These are phyloP conservation scores for Liparis tanakae DNA, from an alignment of 2,797 vertebrate species.

Conservation along the genomic window DNA sequence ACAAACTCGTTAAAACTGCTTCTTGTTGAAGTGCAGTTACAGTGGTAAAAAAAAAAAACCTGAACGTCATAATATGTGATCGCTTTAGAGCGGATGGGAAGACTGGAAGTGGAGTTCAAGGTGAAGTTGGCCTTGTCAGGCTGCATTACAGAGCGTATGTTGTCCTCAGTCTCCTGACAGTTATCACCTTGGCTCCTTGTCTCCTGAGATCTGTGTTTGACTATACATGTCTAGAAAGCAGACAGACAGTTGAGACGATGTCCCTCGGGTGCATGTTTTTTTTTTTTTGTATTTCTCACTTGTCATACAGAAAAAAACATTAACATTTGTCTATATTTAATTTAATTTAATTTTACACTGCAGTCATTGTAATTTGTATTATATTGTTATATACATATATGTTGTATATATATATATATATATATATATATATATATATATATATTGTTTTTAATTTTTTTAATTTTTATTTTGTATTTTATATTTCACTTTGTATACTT, in stretches of 20 bases:
- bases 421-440: too few relatives aligned
- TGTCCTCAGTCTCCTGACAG: conserved; percentile 39
- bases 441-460: too few relatives aligned
- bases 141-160: too few relatives aligned
- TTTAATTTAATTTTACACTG: too few relatives aligned
- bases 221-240: conserved; percentile 48
- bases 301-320: conserved; percentile 6
- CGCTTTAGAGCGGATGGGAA: conserved; percentile 12
- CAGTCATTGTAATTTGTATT: too few relatives aligned
- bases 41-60: not conserved
- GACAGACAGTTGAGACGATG: conserved; percentile 24
- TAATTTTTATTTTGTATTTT: too few relatives aligned
- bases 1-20: too few relatives aligned
- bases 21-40: conserved; percentile 1
- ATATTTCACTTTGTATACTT: too few relatives aligned
- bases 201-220: conserved; percentile 60
- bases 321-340: too few relatives aligned
- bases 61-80: not conserved
- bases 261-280: conserved; percentile 11
- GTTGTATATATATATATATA: too few relatives aligned
- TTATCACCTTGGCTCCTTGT: conserved; percentile 50
- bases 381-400: too few relatives aligned
- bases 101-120: conserved; percentile 35
- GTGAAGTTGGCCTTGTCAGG: conserved; percentile 45
- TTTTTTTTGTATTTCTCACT: conserved; percentile 18